These are phyloP conservation scores for Gallirallus australis DNA, from an alignment of 2,797 vertebrate genomes.

Conservation along the genomic window DNA sequence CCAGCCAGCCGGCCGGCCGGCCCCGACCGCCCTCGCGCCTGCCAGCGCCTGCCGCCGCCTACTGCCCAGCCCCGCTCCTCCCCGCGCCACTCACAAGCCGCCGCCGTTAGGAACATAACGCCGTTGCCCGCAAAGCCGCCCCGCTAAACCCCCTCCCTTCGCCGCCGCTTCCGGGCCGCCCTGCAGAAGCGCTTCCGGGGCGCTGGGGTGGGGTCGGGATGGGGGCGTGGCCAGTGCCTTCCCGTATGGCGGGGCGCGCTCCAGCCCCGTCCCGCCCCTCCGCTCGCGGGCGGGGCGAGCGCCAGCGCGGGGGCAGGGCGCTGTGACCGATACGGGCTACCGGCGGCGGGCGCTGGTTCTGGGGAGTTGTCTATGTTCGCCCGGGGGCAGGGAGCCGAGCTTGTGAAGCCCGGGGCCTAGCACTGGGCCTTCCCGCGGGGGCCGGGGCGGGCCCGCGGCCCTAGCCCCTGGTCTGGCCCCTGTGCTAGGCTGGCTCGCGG, in stretches of 20 bases:
- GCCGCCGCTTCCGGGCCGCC: not conserved
- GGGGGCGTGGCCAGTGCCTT: not conserved
- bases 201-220: not conserved
- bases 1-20: too few species aligned
- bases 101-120: not conserved
- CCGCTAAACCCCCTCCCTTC: not conserved
- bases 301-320: not conserved
- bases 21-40: not conserved
- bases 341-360: fast-evolving
- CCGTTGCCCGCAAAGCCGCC: not conserved
- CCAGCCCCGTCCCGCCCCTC: not conserved
- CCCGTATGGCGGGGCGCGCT: not conserved
- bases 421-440: too few species aligned
- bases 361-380: fast-evolving
- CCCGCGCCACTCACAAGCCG: not conserved
- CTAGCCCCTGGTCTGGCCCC: too few species aligned
- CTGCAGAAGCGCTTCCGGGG: not conserved
- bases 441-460: too few species aligned
- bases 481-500: too few species aligned
- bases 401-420: fast-evolving
- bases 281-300: not conserved
- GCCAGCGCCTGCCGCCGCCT: too few species aligned
- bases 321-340: not conserved
- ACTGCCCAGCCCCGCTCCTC: too few species aligned
- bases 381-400: not conserved